Conservation (phyloP, 2,888 invertebrate species). For the Himalopsyche japonica region DNA sequence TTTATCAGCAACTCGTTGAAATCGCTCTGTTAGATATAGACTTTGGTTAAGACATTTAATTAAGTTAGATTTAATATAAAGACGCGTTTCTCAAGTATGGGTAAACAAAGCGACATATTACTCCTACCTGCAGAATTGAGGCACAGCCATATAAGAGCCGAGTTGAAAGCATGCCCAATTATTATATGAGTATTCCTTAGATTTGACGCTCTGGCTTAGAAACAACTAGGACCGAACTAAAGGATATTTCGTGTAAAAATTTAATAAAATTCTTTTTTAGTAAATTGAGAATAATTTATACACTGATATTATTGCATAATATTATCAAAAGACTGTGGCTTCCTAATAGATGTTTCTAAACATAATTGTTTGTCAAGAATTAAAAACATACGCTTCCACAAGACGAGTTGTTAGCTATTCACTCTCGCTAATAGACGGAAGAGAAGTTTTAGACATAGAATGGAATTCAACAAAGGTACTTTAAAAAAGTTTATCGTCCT, state of each 20-base stretch:
- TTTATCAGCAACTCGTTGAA: slow-evolving; percentile 9
- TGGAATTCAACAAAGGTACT: no score
- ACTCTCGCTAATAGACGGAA: no score
- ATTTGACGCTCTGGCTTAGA: slow-evolving; percentile 11
- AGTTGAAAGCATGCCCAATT: slow-evolving; percentile 22
- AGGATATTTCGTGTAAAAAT: neutral
- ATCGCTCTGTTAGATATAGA: slow-evolving; percentile 33
- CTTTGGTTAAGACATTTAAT: slow-evolving; percentile 40
- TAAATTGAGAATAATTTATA: no score
- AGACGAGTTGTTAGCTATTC: no score
- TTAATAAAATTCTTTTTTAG: neutral
- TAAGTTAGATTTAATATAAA: slow-evolving; percentile 37
- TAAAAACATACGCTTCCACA: no score
- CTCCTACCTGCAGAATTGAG: slow-evolving; percentile 20
- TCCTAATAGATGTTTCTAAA: no score
- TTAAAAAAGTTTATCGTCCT: no score
- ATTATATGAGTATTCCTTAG: slow-evolving; percentile 31
- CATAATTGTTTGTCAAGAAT: no score
- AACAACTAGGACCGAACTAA: neutral
- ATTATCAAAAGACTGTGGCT: no score
- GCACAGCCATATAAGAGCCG: slow-evolving; percentile 25
- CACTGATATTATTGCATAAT: no score
- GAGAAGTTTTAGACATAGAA: no score
- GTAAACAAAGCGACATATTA: slow-evolving; percentile 39
- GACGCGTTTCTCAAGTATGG: slow-evolving; percentile 33